These are phyloP conservation scores for Gobiocypris rarus DNA, from an alignment of 2,113 vertebrate species.

Conservation along the genomic window DNA sequence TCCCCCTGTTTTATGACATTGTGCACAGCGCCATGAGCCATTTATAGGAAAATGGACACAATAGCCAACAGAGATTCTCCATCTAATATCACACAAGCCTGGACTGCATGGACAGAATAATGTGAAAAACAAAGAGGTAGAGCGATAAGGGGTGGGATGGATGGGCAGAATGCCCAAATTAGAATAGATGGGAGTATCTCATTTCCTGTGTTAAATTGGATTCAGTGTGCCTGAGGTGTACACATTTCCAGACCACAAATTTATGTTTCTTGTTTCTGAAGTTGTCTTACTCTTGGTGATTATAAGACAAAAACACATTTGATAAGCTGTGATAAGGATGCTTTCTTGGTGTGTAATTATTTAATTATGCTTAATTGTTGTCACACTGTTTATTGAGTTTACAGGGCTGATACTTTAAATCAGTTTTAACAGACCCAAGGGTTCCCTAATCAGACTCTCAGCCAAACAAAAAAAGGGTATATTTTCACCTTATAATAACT, in stretches of 20 bases:
- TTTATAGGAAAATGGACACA: conserved; percentile 18
- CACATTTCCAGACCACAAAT: conserved; percentile 69
- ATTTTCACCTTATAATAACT: too few species aligned
- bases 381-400: neutral
- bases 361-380: neutral
- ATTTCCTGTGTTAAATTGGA: conserved; percentile 72
- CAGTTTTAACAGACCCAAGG: too few species aligned
- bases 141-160: conserved; percentile 48
- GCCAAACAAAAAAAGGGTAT: neutral
- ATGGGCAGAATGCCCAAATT: conserved; percentile 70
- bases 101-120: conserved; percentile 45
- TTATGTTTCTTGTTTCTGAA: conserved; percentile 68
- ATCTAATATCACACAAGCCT: conserved; percentile 9
- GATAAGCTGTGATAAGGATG: neutral
- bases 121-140: conserved; percentile 41
- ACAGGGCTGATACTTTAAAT: neutral
- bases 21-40: neutral
- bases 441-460: neutral
- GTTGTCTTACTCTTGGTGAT: conserved; percentile 56
- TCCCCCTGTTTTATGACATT: conserved; percentile 13
- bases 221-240: conserved; percentile 65
- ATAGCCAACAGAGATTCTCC: neutral
- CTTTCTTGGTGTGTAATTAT: neutral
- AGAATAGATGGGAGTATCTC: conserved; percentile 73
- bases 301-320: neutral